A percentile compares a stretch with the other conserved stretches of the same genome.
Evolutionary conservation across 2,888 invertebrate genomes (phyloP).

Genomic region (Tiliacea aurago): DNA sequence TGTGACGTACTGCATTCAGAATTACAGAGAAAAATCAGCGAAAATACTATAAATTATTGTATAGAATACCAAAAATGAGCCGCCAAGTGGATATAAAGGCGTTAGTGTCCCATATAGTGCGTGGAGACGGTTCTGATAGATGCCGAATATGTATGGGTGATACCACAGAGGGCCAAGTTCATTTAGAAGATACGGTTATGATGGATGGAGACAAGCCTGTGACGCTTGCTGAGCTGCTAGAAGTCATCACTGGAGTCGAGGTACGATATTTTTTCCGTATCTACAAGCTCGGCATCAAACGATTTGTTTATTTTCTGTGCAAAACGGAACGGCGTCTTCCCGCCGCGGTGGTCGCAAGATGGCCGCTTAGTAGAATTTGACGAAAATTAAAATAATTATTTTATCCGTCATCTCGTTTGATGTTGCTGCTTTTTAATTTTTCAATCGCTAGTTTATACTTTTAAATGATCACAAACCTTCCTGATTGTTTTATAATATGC

Average conservation of each 20-base stretch:
- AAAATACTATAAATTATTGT: constrained; percentile 17
- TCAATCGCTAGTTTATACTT: background rate
- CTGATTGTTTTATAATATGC: background rate
- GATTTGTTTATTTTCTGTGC: constrained; percentile 81
- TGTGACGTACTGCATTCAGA: constrained; percentile 51
- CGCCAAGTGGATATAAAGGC: constrained; percentile 86
- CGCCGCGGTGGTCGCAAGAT: constrained; percentile 77
- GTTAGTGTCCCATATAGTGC: constrained; percentile 85
- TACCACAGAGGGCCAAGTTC: constrained; percentile 86
- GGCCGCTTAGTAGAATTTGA: constrained; percentile 66
- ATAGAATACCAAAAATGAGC: constrained; percentile 73
- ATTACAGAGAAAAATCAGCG: background rate
- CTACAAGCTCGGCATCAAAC: constrained; percentile 61
- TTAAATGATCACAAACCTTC: background rate
- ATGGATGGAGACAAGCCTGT: constrained; percentile 85
- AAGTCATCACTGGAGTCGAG: constrained; percentile 85
- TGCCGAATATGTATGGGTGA: constrained; percentile 88
- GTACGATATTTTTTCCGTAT: constrained; percentile 70
- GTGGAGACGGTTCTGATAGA: constrained; percentile 85
- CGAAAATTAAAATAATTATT: background rate
- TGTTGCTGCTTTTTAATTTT: constrained; percentile 37
- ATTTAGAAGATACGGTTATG: constrained; percentile 86
- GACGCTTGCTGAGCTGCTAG: constrained; percentile 83
- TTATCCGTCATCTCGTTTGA: constrained; percentile 42
- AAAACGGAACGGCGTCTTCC: constrained; percentile 86